A percentile compares a stretch with the other conserved stretches of the same genome.
phyloP scores from a whole-genome alignment of 2,797 vertebrate species.

The Salmo trutta region DNA sequence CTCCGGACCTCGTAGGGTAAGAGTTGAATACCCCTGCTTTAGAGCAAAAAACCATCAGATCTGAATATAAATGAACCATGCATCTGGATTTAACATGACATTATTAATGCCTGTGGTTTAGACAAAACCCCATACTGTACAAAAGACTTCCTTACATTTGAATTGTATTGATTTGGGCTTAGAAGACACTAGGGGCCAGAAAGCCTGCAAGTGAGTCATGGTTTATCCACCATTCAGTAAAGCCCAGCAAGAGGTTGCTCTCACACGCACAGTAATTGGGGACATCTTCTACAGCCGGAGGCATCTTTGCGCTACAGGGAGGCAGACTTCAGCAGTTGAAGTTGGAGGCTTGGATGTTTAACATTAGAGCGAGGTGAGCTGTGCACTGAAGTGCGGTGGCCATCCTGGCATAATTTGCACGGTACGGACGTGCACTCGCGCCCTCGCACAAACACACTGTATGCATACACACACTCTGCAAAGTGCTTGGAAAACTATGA shows the following conservation, averaged over 20 bases:
- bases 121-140: background rate
- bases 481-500: background rate
- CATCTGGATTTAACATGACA: background rate
- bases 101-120: background rate
- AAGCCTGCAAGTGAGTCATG: background rate
- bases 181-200: background rate
- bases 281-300: background rate
- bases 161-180: background rate
- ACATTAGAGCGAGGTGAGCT: background rate
- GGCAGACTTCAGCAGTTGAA: background rate
- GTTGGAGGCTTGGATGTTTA: background rate
- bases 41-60: slow-evolving; percentile 3
- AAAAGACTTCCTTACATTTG: background rate
- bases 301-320: background rate
- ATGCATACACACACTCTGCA: background rate
- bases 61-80: slow-evolving; percentile 25
- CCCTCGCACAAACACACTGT: too few species aligned
- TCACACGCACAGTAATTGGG: background rate
- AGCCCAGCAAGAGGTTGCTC: background rate
- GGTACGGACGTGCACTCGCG: background rate
- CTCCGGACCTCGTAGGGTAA: too few species aligned
- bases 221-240: background rate
- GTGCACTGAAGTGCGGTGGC: background rate
- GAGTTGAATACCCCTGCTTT: too few species aligned
- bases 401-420: too few species aligned